Conservation (phyloP, 2,113 vertebrate species). For the Meleagris gallopavo region DNA sequence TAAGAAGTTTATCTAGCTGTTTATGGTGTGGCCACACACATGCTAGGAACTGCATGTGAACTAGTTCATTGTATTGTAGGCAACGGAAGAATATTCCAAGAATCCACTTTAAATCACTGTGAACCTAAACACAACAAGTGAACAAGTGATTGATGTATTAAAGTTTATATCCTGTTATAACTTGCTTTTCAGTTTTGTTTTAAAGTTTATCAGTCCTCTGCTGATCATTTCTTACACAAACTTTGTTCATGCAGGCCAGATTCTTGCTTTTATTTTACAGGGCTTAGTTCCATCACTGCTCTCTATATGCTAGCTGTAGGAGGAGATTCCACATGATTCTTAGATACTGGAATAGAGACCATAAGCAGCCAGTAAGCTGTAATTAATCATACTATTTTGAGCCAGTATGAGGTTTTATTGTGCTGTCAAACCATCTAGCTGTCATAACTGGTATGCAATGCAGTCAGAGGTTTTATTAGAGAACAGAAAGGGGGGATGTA, state of each 20-base stretch:
- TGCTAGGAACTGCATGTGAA: background rate
- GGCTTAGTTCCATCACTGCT: background rate
- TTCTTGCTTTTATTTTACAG: background rate
- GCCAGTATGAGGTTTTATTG: background rate
- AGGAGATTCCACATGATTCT: background rate
- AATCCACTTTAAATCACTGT: background rate
- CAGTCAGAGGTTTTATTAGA: background rate
- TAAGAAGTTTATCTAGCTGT: background rate
- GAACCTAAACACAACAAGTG: background rate
- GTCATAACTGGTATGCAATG: background rate
- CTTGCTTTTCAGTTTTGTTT: background rate
- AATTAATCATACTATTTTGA: background rate
- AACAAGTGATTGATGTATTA: background rate
- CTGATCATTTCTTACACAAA: background rate
- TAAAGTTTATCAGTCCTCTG: background rate
- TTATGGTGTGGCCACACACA: background rate
- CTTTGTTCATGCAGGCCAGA: background rate
- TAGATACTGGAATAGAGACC: background rate
- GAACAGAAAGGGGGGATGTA: background rate
- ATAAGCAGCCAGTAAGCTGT: background rate
- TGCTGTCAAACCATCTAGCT: background rate
- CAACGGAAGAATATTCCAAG: background rate
- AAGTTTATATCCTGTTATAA: background rate
- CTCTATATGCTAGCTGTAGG: accelerated
- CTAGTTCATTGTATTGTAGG: background rate